These are phyloP conservation scores for Erythrocebus patas DNA, from an alignment of 2,113 vertebrate species.

Conservation along the genomic window DNA sequence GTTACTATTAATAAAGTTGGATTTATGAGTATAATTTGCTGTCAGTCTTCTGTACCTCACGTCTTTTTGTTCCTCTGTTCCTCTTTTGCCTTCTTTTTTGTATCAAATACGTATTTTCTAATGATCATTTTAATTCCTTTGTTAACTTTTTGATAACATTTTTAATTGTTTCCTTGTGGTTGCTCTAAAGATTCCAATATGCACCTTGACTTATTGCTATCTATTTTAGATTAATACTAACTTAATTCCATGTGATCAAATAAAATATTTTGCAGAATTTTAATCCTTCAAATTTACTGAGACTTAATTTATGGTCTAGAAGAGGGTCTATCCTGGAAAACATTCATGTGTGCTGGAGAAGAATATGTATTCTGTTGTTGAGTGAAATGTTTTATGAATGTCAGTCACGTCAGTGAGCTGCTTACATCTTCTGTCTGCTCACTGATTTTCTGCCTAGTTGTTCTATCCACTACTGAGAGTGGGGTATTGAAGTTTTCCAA, in stretches of 20 bases:
- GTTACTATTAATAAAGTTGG: background rate
- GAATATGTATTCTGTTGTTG: background rate
- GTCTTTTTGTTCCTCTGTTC: background rate
- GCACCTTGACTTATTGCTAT: background rate
- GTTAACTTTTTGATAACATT: background rate
- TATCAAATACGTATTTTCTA: background rate
- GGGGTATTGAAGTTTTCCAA: background rate
- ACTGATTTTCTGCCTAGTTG: background rate
- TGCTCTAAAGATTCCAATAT: background rate
- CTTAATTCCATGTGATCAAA: background rate
- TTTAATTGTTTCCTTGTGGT: background rate
- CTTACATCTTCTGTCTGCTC: background rate
- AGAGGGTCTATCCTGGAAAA: background rate
- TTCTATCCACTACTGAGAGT: background rate
- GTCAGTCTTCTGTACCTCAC: background rate
- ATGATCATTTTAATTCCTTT: background rate
- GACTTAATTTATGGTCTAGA: background rate
- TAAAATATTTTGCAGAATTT: background rate
- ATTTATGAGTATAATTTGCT: background rate
- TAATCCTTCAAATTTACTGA: background rate
- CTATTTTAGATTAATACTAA: background rate
- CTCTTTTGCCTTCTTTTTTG: background rate
- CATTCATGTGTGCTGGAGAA: background rate
- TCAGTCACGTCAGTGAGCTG: background rate
- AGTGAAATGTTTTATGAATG: background rate